Conservation (phyloP, 2,888 invertebrate species). For the Apotomis capreana region DNA sequence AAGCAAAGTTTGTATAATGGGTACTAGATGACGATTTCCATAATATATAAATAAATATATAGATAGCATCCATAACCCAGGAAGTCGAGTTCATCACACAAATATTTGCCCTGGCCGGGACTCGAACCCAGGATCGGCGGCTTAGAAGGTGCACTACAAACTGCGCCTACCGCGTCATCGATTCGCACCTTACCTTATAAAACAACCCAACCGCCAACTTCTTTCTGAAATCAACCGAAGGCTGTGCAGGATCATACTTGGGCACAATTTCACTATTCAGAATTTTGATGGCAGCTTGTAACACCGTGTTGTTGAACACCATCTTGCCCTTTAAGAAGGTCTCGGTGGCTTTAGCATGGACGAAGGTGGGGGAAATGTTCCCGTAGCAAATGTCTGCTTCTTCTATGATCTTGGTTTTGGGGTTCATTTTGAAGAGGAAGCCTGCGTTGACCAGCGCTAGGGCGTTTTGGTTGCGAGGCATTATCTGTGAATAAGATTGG, state of each 20-base stretch:
- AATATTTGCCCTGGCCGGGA: no score
- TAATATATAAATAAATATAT: no score
- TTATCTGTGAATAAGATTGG: constrained; percentile 79
- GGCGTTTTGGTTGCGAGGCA: constrained; percentile 89
- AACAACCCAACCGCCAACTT: constrained; percentile 88
- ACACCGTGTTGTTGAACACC: constrained; percentile 63
- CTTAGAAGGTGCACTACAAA: no score
- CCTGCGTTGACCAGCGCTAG: constrained; percentile 90
- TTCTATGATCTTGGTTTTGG: constrained; percentile 56
- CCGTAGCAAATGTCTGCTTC: constrained; percentile 86
- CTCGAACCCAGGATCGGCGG: no score
- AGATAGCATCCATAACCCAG: no score
- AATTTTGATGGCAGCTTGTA: constrained; percentile 78
- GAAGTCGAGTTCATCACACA: no score
- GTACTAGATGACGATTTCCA: no score
- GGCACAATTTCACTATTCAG: constrained; percentile 85
- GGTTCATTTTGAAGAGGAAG: constrained; percentile 84
- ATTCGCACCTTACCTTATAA: constrained; percentile 85
- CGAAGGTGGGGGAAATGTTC: constrained; percentile 83
- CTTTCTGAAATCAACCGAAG: constrained; percentile 86
- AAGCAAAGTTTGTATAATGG: no score
- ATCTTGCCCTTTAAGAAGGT: constrained; percentile 73
- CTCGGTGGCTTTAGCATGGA: constrained; percentile 85
- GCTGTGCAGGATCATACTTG: constrained; percentile 85
- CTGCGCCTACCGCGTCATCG: no score